Evolutionary conservation across 2,113 vertebrate species (phyloP).

Genomic region (Anolis carolinensis): DNA sequence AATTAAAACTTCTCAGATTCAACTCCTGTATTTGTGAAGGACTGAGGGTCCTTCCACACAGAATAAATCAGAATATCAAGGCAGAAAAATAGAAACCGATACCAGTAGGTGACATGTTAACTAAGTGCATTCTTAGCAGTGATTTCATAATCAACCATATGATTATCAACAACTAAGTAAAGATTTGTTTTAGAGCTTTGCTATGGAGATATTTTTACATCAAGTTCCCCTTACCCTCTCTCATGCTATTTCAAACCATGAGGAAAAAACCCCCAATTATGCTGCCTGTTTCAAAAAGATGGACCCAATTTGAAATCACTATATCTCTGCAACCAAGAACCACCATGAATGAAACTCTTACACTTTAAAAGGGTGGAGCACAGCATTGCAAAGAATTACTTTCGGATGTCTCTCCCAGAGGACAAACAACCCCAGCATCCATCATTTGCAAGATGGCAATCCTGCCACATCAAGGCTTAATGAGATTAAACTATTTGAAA

Average conservation of each 20-base stretch:
- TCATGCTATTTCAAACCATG: background rate
- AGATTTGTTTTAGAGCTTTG: background rate
- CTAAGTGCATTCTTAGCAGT: background rate
- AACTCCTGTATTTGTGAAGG: conserved; percentile 34
- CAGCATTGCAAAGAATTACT: too few species aligned
- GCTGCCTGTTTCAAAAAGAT: too few species aligned
- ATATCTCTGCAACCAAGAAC: too few species aligned
- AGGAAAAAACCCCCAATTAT: background rate
- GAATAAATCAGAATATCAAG: too few species aligned
- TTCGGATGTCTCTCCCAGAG: too few species aligned
- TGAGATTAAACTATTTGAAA: background rate
- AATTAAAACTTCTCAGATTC: conserved; percentile 24
- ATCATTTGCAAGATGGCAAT: background rate
- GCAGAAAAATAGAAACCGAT: background rate
- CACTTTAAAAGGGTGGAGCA: too few species aligned
- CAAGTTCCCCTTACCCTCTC: background rate
- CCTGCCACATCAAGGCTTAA: background rate
- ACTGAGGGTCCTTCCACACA: too few species aligned
- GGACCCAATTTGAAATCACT: too few species aligned
- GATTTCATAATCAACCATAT: background rate
- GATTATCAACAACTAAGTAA: background rate
- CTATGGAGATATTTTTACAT: background rate
- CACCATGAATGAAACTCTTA: too few species aligned
- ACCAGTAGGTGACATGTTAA: background rate
- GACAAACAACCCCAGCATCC: background rate